Evolutionary conservation across 2,797 vertebrate genomes (phyloP).

Genomic region (Sciaenops ocellatus): DNA sequence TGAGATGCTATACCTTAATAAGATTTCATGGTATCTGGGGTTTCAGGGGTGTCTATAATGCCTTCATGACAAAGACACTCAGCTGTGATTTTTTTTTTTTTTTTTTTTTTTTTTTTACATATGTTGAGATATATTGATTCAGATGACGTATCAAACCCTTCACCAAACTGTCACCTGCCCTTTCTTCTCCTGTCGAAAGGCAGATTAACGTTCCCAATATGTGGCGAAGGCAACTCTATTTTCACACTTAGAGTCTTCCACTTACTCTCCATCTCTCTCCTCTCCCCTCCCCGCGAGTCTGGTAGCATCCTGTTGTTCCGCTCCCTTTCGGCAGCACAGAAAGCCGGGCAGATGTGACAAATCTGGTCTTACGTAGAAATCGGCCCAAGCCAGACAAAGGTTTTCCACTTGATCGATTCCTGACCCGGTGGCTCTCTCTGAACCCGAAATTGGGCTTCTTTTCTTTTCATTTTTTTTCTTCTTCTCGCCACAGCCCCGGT

Average conservation of each 20-base stretch:
- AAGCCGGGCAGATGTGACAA: constrained; percentile 84
- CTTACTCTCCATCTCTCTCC: constrained; percentile 25
- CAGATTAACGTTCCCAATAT: constrained; percentile 59
- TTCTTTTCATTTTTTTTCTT: constrained; percentile 44
- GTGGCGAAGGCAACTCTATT: constrained; percentile 62
- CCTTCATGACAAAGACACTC: constrained; percentile 65
- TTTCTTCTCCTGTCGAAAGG: constrained; percentile 13
- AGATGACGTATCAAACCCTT: constrained; percentile 53
- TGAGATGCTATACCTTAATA: constrained; percentile 80
- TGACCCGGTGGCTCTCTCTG: constrained; percentile 76
- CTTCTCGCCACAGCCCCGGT: constrained; percentile 49
- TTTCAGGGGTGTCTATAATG: constrained; percentile 65
- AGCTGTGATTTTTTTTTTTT: constrained; percentile 8
- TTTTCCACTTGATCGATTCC: constrained; percentile 84
- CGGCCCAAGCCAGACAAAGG: constrained; percentile 78
- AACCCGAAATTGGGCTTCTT: constrained; percentile 69
- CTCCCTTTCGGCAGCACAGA: constrained; percentile 66
- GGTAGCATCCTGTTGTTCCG: constrained; percentile 83
- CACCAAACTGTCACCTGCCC: constrained; percentile 49
- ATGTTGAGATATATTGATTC: constrained; percentile 63
- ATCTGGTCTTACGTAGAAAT: constrained; percentile 81
- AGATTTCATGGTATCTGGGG: constrained; percentile 76
- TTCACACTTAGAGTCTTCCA: constrained; percentile 35
- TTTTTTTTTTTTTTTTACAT: constrained; percentile 25
- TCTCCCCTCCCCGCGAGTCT: constrained; percentile 51